These are phyloP conservation scores for Menura novaehollandiae DNA, from an alignment of 2,113 vertebrate species.

Conservation along the genomic window DNA sequence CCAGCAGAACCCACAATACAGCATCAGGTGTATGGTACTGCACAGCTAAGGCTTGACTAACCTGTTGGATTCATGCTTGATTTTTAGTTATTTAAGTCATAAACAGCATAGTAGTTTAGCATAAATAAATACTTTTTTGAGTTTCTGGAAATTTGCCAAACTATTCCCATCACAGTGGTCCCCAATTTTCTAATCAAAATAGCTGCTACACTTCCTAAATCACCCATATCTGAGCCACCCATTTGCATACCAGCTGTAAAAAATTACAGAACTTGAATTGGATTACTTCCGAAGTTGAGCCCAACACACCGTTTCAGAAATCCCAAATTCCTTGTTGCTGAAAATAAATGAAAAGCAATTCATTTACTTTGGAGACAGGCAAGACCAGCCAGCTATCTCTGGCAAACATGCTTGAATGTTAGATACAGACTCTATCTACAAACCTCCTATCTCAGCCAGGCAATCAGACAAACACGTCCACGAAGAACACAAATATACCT, in stretches of 20 bases:
- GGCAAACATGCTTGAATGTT: not conserved
- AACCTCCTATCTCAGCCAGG: not conserved
- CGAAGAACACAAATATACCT: slow-evolving; percentile 49
- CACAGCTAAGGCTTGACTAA: not conserved
- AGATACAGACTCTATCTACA: not conserved
- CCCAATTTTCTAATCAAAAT: not conserved
- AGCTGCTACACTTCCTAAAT: not conserved
- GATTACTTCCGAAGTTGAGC: not conserved
- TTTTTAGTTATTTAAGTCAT: not conserved
- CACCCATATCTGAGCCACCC: not conserved
- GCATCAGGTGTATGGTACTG: not conserved
- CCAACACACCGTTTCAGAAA: not conserved
- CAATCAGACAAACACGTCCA: slow-evolving; percentile 16
- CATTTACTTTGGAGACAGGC: not conserved
- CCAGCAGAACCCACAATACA: not conserved
- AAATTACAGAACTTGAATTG: not conserved
- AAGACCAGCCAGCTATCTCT: not conserved
- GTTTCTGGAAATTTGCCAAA: not conserved
- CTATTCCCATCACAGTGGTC: not conserved
- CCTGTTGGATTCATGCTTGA: not conserved
- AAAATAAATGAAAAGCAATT: not conserved
- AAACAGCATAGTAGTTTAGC: not conserved
- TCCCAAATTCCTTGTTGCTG: not conserved
- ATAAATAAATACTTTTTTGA: not conserved
- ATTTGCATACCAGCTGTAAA: not conserved